phyloP scores from a whole-genome alignment of 2,888 invertebrate genomes.

The Spatulosminthurus flaviceps region DNA sequence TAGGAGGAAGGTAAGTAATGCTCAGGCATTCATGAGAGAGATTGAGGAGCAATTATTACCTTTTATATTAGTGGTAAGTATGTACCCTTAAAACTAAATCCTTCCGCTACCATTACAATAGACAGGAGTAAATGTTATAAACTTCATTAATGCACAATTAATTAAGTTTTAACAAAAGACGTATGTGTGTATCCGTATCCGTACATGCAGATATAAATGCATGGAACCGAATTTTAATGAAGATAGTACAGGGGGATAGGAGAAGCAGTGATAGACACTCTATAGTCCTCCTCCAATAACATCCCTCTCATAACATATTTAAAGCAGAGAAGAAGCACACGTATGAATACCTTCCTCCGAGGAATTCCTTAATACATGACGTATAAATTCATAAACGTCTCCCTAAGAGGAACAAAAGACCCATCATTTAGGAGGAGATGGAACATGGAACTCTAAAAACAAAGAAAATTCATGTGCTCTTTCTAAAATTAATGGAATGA shows the following conservation, averaged over 20 bases:
- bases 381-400: slow-evolving; percentile 14
- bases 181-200: too few species aligned
- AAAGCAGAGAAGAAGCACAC: background rate
- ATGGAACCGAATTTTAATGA: too few species aligned
- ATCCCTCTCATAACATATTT: too few species aligned
- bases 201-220: too few species aligned
- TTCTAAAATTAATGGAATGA: slow-evolving; percentile 13
- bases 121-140: background rate
- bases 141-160: slow-evolving; percentile 13
- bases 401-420: background rate
- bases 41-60: background rate
- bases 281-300: too few species aligned
- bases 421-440: background rate
- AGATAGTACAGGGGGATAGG: too few species aligned
- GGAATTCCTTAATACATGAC: background rate
- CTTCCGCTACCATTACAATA: background rate
- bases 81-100: background rate
- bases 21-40: too few species aligned
- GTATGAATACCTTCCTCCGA: background rate
- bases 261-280: too few species aligned
- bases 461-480: background rate
- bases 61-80: background rate
- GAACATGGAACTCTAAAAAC: slow-evolving; percentile 1
- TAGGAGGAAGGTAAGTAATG: too few species aligned
- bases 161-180: slow-evolving; percentile 4